phyloP scores from a whole-genome alignment of 1,140 invertebrate species.

The Megalonaias nervosa region DNA sequence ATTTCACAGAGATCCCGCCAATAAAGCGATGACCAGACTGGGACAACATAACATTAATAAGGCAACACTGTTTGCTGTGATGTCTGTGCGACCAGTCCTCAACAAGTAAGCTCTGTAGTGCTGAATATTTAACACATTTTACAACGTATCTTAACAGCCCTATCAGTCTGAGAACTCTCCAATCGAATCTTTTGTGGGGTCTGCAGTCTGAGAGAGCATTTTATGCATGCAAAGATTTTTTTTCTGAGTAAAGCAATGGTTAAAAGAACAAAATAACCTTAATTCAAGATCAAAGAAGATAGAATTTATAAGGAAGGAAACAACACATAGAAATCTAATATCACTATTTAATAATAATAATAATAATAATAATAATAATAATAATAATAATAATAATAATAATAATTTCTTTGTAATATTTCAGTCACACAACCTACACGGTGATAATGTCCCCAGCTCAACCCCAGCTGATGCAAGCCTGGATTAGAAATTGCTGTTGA shows the following conservation, averaged over 20 bases:
- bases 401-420: slow-evolving; percentile 20
- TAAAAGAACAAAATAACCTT: background rate
- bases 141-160: background rate
- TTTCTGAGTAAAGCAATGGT: background rate
- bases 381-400: background rate
- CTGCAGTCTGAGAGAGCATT: background rate
- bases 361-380: no score
- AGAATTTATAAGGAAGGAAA: no score
- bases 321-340: no score
- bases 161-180: background rate
- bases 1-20: slow-evolving; percentile 51
- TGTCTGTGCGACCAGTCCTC: slow-evolving; percentile 56
- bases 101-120: slow-evolving; percentile 49
- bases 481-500: slow-evolving; percentile 32
- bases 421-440: slow-evolving; percentile 46
- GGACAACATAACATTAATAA: slow-evolving; percentile 51
- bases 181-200: background rate
- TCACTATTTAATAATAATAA: no score
- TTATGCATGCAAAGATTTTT: no score
- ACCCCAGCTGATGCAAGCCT: slow-evolving; percentile 38
- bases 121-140: background rate
- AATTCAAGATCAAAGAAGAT: background rate
- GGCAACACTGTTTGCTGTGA: slow-evolving; percentile 47
- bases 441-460: slow-evolving; percentile 48
- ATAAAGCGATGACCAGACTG: slow-evolving; percentile 55